phyloP scores from a whole-genome alignment of 1,140 invertebrate species.

The Pararge aegeria region DNA sequence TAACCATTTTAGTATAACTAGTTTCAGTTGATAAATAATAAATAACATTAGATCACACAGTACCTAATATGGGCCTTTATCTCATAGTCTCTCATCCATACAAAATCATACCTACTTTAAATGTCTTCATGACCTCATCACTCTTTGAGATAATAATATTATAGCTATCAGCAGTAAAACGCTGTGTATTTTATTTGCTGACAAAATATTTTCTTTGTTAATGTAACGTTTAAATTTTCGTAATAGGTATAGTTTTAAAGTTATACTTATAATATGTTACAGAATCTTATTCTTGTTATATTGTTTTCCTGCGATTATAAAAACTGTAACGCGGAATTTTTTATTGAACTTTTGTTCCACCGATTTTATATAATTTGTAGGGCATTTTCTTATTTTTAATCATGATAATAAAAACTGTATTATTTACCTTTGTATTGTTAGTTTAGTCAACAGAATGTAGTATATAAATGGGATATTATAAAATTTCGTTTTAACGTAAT shows the following conservation, averaged over 20 bases:
- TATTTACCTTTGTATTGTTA: neutral
- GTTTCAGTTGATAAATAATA: too few species aligned
- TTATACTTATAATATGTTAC: neutral
- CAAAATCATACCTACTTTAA: neutral
- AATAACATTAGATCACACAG: neutral
- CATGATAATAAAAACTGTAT: neutral
- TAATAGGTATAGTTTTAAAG: too few species aligned
- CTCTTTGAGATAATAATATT: too few species aligned
- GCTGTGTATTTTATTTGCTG: too few species aligned
- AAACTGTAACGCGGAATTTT: neutral
- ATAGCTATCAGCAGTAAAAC: too few species aligned
- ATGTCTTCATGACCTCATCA: too few species aligned
- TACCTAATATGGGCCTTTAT: too few species aligned
- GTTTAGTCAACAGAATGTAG: neutral
- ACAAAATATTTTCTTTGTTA: constrained; percentile 1
- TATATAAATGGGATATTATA: too few species aligned
- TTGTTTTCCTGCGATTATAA: neutral
- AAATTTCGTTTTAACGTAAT: too few species aligned
- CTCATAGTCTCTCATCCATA: neutral
- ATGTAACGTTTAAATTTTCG: neutral
- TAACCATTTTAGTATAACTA: too few species aligned
- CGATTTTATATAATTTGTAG: constrained; percentile 6
- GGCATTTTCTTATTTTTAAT: neutral
- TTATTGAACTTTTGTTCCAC: constrained; percentile 7
- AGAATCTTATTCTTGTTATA: neutral